Conservation (phyloP, 2,888 invertebrate species). For the Melieria picta region DNA sequence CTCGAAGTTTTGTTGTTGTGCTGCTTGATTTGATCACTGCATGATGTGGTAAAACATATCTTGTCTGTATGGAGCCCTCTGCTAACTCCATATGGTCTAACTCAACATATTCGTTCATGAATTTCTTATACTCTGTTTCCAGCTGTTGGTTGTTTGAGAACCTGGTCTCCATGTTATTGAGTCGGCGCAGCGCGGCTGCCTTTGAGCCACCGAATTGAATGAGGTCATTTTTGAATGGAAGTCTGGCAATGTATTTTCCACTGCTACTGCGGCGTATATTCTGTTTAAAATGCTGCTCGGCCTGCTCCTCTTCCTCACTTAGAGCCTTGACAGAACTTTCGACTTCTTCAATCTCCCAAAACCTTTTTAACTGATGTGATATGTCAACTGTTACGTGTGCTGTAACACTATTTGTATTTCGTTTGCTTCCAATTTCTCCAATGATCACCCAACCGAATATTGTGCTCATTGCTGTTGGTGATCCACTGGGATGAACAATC, state of each 20-base stretch:
- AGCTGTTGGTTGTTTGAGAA: slow-evolving; percentile 20
- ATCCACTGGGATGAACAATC: slow-evolving; percentile 33
- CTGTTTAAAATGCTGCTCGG: slow-evolving; percentile 31
- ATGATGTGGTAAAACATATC: slow-evolving; percentile 38
- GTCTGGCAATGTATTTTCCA: slow-evolving; percentile 34
- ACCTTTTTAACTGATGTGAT: slow-evolving; percentile 33
- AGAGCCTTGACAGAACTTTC: slow-evolving; percentile 11
- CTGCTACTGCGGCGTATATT: slow-evolving; percentile 6
- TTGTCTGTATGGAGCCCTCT: neutral
- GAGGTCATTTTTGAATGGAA: slow-evolving; percentile 30
- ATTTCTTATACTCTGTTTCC: slow-evolving; percentile 25
- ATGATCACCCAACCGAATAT: slow-evolving; percentile 40
- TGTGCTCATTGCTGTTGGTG: slow-evolving; percentile 33
- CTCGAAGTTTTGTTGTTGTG: slow-evolving; percentile 36
- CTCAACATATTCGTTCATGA: slow-evolving; percentile 29
- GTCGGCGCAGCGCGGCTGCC: slow-evolving; percentile 8
- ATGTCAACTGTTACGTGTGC: slow-evolving; percentile 24
- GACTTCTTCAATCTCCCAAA: slow-evolving; percentile 39
- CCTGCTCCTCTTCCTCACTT: slow-evolving; percentile 34
- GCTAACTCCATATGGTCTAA: slow-evolving; percentile 33
- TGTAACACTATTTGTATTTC: neutral
- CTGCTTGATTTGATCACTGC: slow-evolving; percentile 34
- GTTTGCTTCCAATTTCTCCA: slow-evolving; percentile 19
- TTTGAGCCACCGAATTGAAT: slow-evolving; percentile 27
- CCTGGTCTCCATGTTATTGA: slow-evolving; percentile 27